phyloP scores from a whole-genome alignment of 2,797 vertebrate species.

The Sarcophilus harrisii region DNA sequence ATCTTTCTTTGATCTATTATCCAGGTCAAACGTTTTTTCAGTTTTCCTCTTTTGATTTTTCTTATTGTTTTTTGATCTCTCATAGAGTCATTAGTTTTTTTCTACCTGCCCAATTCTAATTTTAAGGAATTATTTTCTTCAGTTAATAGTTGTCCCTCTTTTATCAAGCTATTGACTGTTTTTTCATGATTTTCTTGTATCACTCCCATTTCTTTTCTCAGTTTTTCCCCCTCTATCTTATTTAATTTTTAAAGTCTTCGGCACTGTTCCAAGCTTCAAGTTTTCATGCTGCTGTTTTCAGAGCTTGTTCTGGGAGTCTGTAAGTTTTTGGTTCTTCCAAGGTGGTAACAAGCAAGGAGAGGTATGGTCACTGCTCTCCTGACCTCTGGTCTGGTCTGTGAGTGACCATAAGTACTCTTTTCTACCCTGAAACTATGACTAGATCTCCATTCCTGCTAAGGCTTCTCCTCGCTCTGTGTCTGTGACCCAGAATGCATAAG shows the following conservation, averaged over 20 bases:
- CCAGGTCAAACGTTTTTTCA: neutral
- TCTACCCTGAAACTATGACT: neutral
- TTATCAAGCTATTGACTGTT: neutral
- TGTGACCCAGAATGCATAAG: neutral
- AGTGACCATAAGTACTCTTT: neutral
- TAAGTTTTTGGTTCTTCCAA: neutral
- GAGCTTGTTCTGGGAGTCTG: neutral
- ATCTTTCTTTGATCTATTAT: neutral
- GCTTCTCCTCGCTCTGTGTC: too few species aligned
- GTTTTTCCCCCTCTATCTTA: neutral
- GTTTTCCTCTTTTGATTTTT: neutral
- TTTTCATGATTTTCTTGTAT: neutral
- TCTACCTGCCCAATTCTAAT: neutral
- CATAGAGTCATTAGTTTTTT: neutral
- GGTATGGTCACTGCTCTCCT: neutral
- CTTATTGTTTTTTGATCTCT: neutral
- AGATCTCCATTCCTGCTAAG: too few species aligned
- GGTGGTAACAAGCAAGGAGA: neutral
- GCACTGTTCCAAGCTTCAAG: neutral
- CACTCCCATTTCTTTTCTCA: neutral
- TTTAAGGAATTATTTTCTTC: neutral
- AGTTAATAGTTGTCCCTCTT: neutral
- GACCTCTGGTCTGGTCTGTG: neutral
- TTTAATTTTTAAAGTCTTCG: neutral
- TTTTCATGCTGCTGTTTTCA: neutral